These are phyloP conservation scores for Asarcornis scutulata DNA, from an alignment of 2,113 vertebrate species.

Conservation along the genomic window DNA sequence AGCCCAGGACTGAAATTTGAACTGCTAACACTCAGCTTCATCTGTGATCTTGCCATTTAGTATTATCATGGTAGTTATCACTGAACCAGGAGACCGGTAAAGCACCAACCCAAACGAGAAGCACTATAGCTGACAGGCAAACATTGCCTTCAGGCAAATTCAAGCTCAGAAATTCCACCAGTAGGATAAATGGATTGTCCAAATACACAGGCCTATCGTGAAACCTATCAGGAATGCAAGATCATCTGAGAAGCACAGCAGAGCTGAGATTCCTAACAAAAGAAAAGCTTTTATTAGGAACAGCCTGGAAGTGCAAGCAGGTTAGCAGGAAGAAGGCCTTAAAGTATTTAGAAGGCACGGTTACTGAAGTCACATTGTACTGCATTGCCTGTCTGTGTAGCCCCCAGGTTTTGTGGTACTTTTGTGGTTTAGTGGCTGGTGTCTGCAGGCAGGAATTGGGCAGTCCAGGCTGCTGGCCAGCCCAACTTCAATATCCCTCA, in stretches of 20 bases:
- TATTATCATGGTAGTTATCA: neutral
- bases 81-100: neutral
- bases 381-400: neutral
- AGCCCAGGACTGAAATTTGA: neutral
- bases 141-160: neutral
- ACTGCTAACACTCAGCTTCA: neutral
- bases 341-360: neutral
- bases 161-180: neutral
- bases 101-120: neutral
- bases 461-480: neutral
- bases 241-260: neutral
- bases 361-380: neutral
- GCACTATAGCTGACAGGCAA: neutral
- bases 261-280: neutral
- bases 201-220: accelerated
- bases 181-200: neutral
- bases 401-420: neutral
- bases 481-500: neutral
- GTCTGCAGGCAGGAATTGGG: neutral
- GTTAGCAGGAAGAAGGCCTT: neutral
- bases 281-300: neutral
- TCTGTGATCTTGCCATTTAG: neutral
- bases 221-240: neutral
- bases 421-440: neutral
- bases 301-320: neutral